These are phyloP conservation scores for Leptobrachium leishanense DNA, from an alignment of 2,113 vertebrate genomes.

Conservation along the genomic window DNA sequence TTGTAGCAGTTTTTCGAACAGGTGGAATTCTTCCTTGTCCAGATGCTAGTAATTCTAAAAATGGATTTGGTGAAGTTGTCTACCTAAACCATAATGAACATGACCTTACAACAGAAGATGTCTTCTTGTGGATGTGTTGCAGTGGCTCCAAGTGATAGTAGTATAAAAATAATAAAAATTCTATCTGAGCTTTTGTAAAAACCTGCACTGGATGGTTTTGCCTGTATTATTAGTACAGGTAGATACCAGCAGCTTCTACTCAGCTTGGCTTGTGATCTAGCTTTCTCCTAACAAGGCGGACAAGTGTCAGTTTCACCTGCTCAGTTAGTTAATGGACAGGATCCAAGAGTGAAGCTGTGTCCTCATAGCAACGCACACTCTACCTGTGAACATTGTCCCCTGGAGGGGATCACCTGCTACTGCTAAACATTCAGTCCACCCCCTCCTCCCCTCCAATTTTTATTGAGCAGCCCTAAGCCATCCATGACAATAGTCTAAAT, in stretches of 20 bases:
- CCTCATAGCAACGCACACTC: conserved; percentile 42
- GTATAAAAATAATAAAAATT: too few relatives aligned
- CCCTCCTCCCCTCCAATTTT: background rate
- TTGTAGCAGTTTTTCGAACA: too few relatives aligned
- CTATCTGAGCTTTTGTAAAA: background rate
- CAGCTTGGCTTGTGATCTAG: background rate
- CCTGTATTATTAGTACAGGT: background rate
- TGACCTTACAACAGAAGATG: too few relatives aligned
- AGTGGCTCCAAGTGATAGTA: too few relatives aligned
- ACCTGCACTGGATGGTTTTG: background rate
- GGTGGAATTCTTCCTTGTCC: too few relatives aligned
- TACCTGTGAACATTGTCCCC: conserved; percentile 43
- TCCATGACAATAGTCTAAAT: too few relatives aligned
- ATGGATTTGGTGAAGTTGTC: too few relatives aligned
- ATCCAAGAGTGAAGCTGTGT: conserved; percentile 4
- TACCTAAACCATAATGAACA: too few relatives aligned
- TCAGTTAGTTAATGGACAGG: conserved; percentile 4
- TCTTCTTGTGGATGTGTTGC: too few relatives aligned
- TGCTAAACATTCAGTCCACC: conserved; percentile 34
- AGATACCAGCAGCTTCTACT: background rate
- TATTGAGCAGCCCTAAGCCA: too few relatives aligned
- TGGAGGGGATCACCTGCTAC: conserved; percentile 17
- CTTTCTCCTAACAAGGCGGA: background rate
- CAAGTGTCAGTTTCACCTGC: conserved; percentile 17
- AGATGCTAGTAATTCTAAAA: too few relatives aligned